These are phyloP conservation scores for Agrotis puta DNA, from an alignment of 2,888 invertebrate genomes.

Conservation along the genomic window DNA sequence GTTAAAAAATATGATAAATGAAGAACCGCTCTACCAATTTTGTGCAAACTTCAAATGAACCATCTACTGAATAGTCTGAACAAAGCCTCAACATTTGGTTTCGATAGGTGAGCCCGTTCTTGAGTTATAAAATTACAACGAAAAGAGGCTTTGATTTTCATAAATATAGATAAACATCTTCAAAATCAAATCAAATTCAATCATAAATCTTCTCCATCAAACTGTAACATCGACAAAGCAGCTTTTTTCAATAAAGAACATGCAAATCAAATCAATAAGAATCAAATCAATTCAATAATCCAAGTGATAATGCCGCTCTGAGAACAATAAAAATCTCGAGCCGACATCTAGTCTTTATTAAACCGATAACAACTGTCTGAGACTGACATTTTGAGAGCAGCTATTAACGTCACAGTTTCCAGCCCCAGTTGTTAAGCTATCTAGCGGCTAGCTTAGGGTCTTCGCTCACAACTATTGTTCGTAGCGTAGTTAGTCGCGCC, in stretches of 20 bases:
- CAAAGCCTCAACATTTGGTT: no score
- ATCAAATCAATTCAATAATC: background rate
- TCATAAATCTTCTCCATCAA: no score
- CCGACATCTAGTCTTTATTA: constrained; percentile 20
- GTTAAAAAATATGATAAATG: no score
- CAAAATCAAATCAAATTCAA: no score
- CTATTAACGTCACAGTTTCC: constrained; percentile 43
- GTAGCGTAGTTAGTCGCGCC: background rate
- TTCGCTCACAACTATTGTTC: background rate
- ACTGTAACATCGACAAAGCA: no score
- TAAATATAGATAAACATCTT: no score
- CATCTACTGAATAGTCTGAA: no score
- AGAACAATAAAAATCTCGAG: constrained; percentile 27
- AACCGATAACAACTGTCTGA: constrained; percentile 17
- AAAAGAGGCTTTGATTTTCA: no score
- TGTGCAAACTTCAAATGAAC: no score
- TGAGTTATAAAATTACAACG: no score
- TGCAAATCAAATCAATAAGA: background rate
- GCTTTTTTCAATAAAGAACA: background rate
- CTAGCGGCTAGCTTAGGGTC: constrained; percentile 15
- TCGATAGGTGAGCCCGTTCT: no score
- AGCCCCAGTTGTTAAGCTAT: constrained; percentile 34
- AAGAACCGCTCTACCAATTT: no score
- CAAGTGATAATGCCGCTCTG: background rate
- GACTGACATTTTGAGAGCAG: constrained; percentile 47